Conservation (phyloP, 2,113 vertebrate species). For the Psammodynastes pulverulentus region DNA sequence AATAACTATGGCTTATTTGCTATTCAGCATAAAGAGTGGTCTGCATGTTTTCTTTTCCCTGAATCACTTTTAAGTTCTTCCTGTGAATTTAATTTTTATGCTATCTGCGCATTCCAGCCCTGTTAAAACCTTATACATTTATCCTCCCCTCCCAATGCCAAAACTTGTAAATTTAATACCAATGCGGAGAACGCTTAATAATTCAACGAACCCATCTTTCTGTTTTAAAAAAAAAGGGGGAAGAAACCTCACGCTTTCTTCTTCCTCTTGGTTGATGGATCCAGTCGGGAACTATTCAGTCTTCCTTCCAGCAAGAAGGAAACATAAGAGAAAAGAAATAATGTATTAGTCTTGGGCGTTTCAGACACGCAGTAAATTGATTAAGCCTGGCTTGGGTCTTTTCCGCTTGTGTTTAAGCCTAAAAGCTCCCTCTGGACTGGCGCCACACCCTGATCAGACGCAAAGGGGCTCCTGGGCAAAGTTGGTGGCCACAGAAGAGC, state of each 20-base stretch:
- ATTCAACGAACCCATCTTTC: background rate
- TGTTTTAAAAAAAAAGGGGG: background rate
- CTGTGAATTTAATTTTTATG: background rate
- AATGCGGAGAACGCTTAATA: background rate
- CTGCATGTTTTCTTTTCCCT: background rate
- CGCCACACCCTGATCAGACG: background rate
- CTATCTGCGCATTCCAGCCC: background rate
- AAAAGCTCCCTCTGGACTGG: background rate
- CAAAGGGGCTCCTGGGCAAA: background rate
- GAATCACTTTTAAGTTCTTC: background rate
- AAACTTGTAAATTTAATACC: background rate
- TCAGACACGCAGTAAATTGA: background rate
- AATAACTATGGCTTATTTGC: background rate
- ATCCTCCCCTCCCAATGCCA: background rate
- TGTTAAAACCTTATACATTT: background rate
- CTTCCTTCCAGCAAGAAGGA: background rate
- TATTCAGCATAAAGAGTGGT: background rate
- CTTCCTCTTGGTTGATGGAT: background rate
- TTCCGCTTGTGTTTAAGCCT: background rate
- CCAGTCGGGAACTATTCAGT: background rate
- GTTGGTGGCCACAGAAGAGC: background rate
- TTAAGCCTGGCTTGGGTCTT: background rate
- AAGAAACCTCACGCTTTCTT: background rate
- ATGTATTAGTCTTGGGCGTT: background rate
- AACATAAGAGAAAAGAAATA: background rate